Base-by-base conservation (phyloP, 2,888 invertebrate species). In the Meiosimyza platycephala region DNA sequence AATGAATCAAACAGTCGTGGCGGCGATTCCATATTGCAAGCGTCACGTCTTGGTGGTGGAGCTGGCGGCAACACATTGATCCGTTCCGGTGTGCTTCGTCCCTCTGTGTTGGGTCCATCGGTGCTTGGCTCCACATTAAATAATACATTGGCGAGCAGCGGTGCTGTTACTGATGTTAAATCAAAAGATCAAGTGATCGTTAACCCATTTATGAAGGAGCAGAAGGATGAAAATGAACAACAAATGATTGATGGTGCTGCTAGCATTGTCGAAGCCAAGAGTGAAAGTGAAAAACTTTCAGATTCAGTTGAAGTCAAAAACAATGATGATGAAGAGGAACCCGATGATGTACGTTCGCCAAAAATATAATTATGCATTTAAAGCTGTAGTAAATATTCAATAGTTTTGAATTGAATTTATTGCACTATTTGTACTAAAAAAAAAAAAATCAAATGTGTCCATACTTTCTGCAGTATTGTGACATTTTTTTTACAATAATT, bases 191-290 rank as follows among this genome's bases (percentile, higher is more conserved):
- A 73, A 51, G 73, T 77, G 63, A 73, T 76, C 6, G 76, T 76
- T n/a, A 86, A 86, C 80, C 86, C 86, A 2, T 86, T 86, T 72
- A 76, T 86, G 73, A 83, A 84, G 40, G 85, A 85, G 50, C 79
- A 76, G 22, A 80, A 83, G 70, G 79, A 79, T 2, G 84, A 84
- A 15, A 77, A 77, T 12, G 80, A 80, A 3, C 79, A 80, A n/a
- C 72, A 71, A 48, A 73, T 54, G 28, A 59, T 18, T 54, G 70
- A 70, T 18, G 75, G 64, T 12, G 67, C 68, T 7, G 68, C 63
- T 7, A 71, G 68, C 7, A 67, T 64, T 59, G 28, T 51, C 33
- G 51, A 40, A 16, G 75, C 76, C 12, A 73, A 75, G 13, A 72
- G 75, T 57, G 76, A 75, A n/a, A 74, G 57, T 54, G 62, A 71